Conservation (phyloP, 2,113 vertebrate species). For the Phylloscopus trochiloides region DNA sequence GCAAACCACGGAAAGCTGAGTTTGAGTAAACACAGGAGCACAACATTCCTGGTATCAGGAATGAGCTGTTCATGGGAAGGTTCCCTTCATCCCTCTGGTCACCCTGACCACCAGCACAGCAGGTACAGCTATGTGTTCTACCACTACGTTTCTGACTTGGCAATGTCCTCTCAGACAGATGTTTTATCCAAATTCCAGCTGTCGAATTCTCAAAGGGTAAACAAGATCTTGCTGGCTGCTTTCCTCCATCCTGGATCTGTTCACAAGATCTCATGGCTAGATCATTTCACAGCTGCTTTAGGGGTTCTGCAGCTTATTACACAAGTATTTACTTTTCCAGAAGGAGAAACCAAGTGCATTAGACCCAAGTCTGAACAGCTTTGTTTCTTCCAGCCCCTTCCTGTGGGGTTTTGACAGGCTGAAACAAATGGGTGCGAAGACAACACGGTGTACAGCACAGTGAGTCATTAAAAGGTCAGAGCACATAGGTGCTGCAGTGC, state of each 20-base stretch:
- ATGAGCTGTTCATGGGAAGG: not conserved
- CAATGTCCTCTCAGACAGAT: not conserved
- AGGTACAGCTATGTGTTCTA: not conserved
- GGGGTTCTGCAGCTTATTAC: not conserved
- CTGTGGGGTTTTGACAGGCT: not conserved
- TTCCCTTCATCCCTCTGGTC: not conserved
- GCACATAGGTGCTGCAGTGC: rapidly evolving
- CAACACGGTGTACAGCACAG: rapidly evolving
- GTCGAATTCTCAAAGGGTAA: not conserved
- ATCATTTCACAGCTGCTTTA: constrained; percentile 11
- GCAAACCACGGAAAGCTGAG: not conserved
- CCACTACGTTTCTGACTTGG: not conserved
- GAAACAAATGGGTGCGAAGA: not conserved
- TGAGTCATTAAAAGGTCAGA: not conserved
- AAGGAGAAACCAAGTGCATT: not conserved
- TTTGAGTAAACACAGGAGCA: not conserved
- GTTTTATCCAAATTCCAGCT: not conserved
- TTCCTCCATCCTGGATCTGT: not conserved
- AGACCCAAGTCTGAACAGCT: not conserved
- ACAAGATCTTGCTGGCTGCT: not conserved
- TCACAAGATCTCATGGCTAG: not conserved
- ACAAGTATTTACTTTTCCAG: constrained; percentile 8
- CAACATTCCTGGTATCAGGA: not conserved
- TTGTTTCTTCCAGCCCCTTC: not conserved
- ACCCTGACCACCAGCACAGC: not conserved